phyloP scores from a whole-genome alignment of 2,113 vertebrate species.

The Hylia prasina region DNA sequence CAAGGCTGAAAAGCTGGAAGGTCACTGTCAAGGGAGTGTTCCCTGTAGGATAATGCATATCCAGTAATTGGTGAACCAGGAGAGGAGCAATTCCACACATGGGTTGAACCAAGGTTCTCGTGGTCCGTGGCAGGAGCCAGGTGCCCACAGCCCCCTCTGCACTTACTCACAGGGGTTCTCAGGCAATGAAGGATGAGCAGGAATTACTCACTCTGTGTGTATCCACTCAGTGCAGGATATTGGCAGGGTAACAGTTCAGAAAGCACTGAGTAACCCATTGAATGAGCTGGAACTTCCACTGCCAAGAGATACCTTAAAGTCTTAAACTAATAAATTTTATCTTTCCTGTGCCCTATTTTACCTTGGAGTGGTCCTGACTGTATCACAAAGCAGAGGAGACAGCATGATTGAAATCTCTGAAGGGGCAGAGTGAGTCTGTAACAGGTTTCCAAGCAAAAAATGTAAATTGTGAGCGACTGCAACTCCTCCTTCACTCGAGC shows the following conservation, averaged over 20 bases:
- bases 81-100: background rate
- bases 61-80: fast-evolving
- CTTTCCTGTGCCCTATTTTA: background rate
- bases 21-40: background rate
- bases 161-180: background rate
- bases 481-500: background rate
- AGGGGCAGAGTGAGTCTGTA: background rate
- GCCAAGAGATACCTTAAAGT: background rate
- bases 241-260: background rate
- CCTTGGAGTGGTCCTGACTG: background rate
- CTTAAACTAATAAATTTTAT: background rate
- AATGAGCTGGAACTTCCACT: background rate
- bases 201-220: background rate
- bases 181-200: background rate
- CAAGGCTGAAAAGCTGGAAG: background rate
- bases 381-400: background rate
- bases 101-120: background rate
- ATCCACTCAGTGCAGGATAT: background rate
- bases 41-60: background rate
- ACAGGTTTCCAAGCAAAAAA: background rate
- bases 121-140: background rate
- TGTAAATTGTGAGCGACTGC: background rate
- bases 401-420: background rate
- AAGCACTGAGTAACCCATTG: background rate
- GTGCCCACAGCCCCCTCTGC: background rate